Conservation (phyloP, 2,888 invertebrate species). For the Cryptocephalus primarius region DNA sequence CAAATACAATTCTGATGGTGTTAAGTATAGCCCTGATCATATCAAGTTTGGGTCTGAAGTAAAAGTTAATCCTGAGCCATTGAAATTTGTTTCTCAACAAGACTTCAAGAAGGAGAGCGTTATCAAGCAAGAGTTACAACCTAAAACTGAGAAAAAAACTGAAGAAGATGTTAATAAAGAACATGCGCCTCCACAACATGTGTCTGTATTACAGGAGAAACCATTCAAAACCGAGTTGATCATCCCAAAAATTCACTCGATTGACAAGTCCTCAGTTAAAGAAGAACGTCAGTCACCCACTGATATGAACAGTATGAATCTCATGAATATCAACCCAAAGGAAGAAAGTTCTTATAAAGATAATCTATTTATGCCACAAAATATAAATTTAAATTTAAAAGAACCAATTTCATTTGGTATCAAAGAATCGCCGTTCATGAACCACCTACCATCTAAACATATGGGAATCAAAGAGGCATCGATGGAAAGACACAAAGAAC, state of each 20-base stretch:
- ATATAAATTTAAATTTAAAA: conserved; percentile 19
- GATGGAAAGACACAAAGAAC: conserved; percentile 23
- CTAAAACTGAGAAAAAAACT: conserved; percentile 7
- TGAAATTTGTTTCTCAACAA: neutral
- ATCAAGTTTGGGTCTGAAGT: too few species aligned
- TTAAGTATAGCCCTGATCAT: too few species aligned
- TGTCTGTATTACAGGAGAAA: conserved; percentile 24
- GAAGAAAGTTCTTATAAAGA: conserved; percentile 6
- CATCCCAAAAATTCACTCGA: conserved; percentile 46
- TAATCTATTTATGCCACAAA: conserved; percentile 25
- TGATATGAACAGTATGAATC: conserved; percentile 21
- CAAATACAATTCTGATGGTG: too few species aligned
- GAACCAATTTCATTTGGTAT: conserved; percentile 26
- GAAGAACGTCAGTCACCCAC: conserved; percentile 31
- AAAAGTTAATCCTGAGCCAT: neutral
- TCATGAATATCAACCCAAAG: conserved; percentile 18
- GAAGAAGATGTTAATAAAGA: conserved; percentile 10
- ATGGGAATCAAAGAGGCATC: conserved; percentile 25
- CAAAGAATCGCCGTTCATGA: conserved; percentile 24
- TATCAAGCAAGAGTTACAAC: conserved; percentile 19
- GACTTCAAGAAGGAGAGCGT: conserved; percentile 20
- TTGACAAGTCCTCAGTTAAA: conserved; percentile 39
- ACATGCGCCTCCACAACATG: conserved; percentile 18
- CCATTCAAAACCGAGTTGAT: conserved; percentile 49
- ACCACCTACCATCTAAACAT: conserved; percentile 22